Base-by-base conservation (phyloP, 2,888 invertebrate genomes). In the Ichneumoninae sp. region DNA sequence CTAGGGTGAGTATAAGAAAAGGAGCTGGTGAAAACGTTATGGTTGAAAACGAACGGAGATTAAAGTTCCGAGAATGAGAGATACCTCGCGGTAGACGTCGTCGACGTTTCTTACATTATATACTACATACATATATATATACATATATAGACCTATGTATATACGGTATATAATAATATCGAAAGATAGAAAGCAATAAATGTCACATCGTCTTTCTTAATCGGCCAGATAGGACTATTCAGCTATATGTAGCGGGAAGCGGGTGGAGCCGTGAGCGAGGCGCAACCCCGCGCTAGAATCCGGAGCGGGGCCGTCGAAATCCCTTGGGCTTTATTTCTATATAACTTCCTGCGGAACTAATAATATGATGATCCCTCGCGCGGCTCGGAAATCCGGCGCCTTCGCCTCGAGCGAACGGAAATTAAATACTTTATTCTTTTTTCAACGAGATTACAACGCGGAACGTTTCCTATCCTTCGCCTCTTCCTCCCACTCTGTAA, bases 141-240 rank as follows among this genome's bases (percentile, higher is more conserved):
- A 44, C 3, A 47, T 40, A 40, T 40, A 40, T 40, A 1, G 8
- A 40, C 40, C 74, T 69, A 81, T 74, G 74, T 52, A 81, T 84
- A 84, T 75, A 71, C 16, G 44, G n/a, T 33, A 70, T 70, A 52
- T 74, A 81, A 85, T 81, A 85, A 82, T 81, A 82, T 76, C 79
- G 79, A 79, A 82, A 80, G 65, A 82, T 85, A 85, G 76, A 76
- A 82, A 79, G 82, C 78, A 85, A 85, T 85, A 85, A 80, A 85
- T 69, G 85, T 82, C 85, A 82, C 75, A 60, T 79, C 85, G 82
- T 75, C 79, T 68, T 82, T 82, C 82, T 79, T 79, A 85, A 85
- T 79, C 79, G 82, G 47, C 19, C n/a, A 60, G 75, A 22, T 71
- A 75, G 78, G 75, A 71, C 63, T 74, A 76, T 82, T 76, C 75